Conservation (phyloP, 1,140 invertebrate genomes). For the Magallana ariakensis region DNA sequence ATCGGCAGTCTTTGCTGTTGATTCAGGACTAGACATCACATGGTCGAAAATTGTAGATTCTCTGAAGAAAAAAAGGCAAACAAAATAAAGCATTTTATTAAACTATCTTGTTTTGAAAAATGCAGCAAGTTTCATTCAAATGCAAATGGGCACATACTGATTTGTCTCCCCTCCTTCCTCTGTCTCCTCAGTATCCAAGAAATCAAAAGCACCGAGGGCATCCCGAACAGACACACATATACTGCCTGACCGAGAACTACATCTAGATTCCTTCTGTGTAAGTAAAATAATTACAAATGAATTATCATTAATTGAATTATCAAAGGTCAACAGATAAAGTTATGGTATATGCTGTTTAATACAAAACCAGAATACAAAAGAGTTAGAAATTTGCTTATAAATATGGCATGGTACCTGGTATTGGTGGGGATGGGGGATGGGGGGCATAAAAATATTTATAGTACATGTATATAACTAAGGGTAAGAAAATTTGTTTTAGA, state of each 20-base stretch:
- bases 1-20: conserved; percentile 79
- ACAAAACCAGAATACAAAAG: too few relatives aligned
- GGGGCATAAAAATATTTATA: too few relatives aligned
- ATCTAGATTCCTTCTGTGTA: conserved; percentile 69
- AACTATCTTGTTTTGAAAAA: neutral
- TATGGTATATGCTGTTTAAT: too few relatives aligned
- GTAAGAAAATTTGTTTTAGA: too few relatives aligned
- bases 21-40: conserved; percentile 76
- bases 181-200: conserved; percentile 81
- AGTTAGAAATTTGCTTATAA: too few relatives aligned
- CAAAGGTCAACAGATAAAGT: too few relatives aligned
- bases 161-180: conserved; percentile 62
- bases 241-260: conserved; percentile 78
- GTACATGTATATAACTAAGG: too few relatives aligned
- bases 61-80: conserved; percentile 47
- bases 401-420: too few relatives aligned
- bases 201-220: conserved; percentile 83
- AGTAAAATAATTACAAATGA: too few relatives aligned
- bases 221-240: conserved; percentile 82
- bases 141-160: neutral
- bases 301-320: too few relatives aligned
- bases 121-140: neutral
- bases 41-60: conserved; percentile 69
- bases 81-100: neutral
- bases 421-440: too few relatives aligned